phyloP scores from a whole-genome alignment of 2,113 vertebrate species.

The Sminthopsis crassicaudata region DNA sequence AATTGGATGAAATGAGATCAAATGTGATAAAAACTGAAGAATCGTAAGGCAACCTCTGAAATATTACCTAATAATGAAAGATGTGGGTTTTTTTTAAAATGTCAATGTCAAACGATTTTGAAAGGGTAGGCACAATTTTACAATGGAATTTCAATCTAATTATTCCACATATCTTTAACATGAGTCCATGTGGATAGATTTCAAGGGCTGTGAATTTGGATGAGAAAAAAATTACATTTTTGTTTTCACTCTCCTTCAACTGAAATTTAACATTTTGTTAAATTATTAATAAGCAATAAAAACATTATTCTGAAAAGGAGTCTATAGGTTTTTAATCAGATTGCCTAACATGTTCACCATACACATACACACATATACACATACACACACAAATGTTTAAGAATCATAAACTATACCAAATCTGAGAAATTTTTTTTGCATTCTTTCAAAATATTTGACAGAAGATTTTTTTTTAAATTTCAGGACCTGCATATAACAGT shows the following conservation, averaged over 20 bases:
- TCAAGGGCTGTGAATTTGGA: background rate
- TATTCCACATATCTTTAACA: background rate
- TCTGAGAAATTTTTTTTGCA: background rate
- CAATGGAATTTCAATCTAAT: background rate
- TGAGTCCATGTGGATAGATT: background rate
- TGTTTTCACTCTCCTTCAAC: background rate
- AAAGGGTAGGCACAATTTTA: background rate
- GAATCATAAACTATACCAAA: background rate
- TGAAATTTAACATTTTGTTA: background rate
- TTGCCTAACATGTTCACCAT: background rate
- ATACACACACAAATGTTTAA: too few relatives aligned
- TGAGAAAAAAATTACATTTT: background rate
- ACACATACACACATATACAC: background rate
- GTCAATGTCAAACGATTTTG: background rate
- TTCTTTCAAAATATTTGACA: background rate
- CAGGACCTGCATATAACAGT: background rate
- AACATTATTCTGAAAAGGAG: background rate
- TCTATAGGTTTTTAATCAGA: background rate
- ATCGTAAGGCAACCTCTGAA: background rate
- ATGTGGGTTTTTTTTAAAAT: background rate
- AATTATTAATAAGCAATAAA: background rate
- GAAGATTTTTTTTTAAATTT: background rate
- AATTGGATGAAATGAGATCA: background rate
- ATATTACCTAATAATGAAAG: background rate
- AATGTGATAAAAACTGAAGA: background rate